Base-by-base conservation (phyloP, 1,140 invertebrate species). In the Bombus terrestris region DNA sequence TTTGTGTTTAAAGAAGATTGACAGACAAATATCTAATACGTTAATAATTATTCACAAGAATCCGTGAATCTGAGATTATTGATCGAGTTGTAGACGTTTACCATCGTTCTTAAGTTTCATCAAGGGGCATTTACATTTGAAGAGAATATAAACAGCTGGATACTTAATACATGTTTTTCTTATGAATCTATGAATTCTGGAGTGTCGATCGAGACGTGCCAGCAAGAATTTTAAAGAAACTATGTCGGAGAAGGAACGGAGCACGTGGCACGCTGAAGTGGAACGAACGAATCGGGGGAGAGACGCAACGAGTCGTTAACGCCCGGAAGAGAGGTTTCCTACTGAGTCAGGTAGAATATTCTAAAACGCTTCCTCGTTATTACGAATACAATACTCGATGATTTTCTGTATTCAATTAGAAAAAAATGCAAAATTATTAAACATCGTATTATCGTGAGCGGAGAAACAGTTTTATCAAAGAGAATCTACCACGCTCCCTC, bases 251-350 rank as follows among this genome's bases (percentile, higher is more conserved):
- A 28, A 77, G 57, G 64, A 75, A 43, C 64, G 76, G 22, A 82
- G 66, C 89, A 90, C 89, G 88, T 90, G 89, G 82, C 77, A 86
- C 39, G 59, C 35, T 66, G 57, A 85, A 78, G 73, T 84, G 88
- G 78, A 89, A 83, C 87, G 62, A 81, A 87, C 43, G 62, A 74
- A 28, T 78, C 59, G 47, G 80, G 53, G 76, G 39, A 62, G 59
- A 72, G 64, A 81, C 69, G 68, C 76, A 64, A 41, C 59, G 64
- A 62, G 64, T 74, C 73, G 68, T 83, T 83, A 83, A 86, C 32
- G 37, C 37, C 22, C 74, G 68, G 78, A 57, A 64, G 64, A 79
- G 28, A 25, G 64, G 81, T 43, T 66, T 71, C 32, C 32, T 43
- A n/a, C 28, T 25, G n/a, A 68, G 53, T 75, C 25, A 32, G 68